Percentiles rank a stretch among this genome's conserved stretches.
These are phyloP conservation scores for Peribatodes rhomboidaria DNA, from an alignment of 2,888 invertebrate genomes.

Conservation along the genomic window DNA sequence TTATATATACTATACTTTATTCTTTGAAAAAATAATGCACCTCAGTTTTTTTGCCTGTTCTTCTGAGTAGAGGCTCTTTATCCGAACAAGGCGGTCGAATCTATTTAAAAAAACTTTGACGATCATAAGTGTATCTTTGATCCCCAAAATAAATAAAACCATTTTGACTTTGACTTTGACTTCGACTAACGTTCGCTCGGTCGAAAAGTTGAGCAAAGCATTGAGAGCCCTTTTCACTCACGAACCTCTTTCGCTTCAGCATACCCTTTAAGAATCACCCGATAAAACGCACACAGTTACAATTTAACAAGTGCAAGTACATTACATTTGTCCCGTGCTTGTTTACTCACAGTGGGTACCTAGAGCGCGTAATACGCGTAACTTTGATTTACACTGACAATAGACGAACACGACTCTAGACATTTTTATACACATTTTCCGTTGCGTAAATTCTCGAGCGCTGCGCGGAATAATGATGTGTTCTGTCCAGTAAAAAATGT, in stretches of 20 bases:
- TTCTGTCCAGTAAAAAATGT: conserved; percentile 20
- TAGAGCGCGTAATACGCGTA: conserved; percentile 38
- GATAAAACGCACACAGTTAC: neutral
- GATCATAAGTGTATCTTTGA: too few species aligned
- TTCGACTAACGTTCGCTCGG: too few species aligned
- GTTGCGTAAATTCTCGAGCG: conserved; percentile 44
- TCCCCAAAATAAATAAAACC: too few species aligned
- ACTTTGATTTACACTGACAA: conserved; percentile 60
- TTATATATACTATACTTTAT: too few species aligned
- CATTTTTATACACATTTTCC: conserved; percentile 46
- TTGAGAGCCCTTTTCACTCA: too few species aligned
- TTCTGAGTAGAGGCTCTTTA: too few species aligned
- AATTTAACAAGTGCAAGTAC: conserved; percentile 40
- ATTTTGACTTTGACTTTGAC: too few species aligned
- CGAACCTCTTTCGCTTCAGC: neutral
- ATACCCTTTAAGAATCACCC: neutral
- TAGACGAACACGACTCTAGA: conserved; percentile 46
- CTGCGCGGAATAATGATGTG: conserved; percentile 53
- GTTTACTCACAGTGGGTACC: conserved; percentile 28
- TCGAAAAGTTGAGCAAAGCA: too few species aligned
- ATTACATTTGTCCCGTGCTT: conserved; percentile 41
- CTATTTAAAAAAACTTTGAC: too few species aligned
- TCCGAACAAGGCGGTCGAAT: too few species aligned
- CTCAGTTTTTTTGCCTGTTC: too few species aligned
- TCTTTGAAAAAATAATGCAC: too few species aligned